Evolutionary conservation across 1,140 invertebrate genomes (phyloP), one percentile per base, ranked within the genome.

Genomic region (Drosophila ohnishii): DNA sequence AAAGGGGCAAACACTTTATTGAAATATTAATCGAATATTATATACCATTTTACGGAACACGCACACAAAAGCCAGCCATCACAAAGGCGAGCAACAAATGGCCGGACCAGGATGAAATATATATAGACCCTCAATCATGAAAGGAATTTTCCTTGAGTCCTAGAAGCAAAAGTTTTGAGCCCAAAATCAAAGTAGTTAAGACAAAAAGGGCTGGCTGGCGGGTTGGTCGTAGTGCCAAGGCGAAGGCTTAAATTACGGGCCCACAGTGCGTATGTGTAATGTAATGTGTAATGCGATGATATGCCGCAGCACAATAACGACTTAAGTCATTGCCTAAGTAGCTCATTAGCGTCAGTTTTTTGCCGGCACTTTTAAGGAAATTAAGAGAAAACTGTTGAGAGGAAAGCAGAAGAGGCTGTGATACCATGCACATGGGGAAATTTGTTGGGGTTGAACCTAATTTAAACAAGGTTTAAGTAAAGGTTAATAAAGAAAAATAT

Each of bases 1-100:
- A 80, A 80, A 74, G 76, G 67, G 67, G 45, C 69, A 85, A 70
- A 71, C 69, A 88, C 71, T 88, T 87, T 87, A 87, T 87, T 88
- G 77, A 80, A 88, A 87, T 84, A 87, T 87, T 88, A 84, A 87
- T 77, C 83, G 80, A 87, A 84, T 80, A 78, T 80, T 87, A 83
- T 87, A 82, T 82, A 65, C 71, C 79, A 78, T 78, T 67, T 78
- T 81, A 60, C 58, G 57, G 61, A 37, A 44, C n/a, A 32, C 45
- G 44, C 55, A 83, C 58, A 83, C 50, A 75, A 75, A 62, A 62
- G 59, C 48, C n/a, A 60, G 34, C 51, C 25, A 22, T 39, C 66
- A 37, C 76, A 67, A 78, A 57, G 57, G 47, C 47, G 45, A 28
- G 39, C 56, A 59, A 56, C 61, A 69, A 69, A 69, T 69, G 61